Evolutionary conservation across 64 coral and sea anemone genomes (phyloP).

Genomic region (Montipora cactus): DNA sequence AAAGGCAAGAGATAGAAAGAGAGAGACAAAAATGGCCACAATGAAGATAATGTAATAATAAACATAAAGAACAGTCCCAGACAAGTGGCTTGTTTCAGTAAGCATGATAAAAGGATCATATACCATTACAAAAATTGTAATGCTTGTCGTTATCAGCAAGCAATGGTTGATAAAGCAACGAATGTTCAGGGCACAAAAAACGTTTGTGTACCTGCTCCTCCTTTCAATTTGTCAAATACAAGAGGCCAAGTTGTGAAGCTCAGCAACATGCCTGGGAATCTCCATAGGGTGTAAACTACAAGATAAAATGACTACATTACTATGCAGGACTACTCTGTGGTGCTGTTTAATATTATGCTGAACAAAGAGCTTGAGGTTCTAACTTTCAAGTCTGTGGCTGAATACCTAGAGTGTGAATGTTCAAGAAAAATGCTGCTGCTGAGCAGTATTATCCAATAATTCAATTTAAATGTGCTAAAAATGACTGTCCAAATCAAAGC

Average conservation of each 20-base stretch:
- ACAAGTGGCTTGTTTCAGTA: too few relatives aligned
- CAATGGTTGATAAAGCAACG: too few relatives aligned
- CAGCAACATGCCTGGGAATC: constrained; percentile 76
- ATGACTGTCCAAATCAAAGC: too few relatives aligned
- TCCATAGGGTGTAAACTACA: constrained; percentile 92
- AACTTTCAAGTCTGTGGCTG: neutral
- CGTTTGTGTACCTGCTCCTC: constrained; percentile 80
- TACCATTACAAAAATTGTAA: too few relatives aligned
- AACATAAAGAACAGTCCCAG: too few relatives aligned
- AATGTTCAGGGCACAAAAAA: neutral
- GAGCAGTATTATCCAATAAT: neutral
- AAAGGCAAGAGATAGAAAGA: too few relatives aligned
- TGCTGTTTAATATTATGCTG: neutral
- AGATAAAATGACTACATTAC: neutral
- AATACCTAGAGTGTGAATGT: neutral
- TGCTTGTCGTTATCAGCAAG: too few relatives aligned
- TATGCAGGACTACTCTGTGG: neutral
- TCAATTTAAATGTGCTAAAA: too few relatives aligned
- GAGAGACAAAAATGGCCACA: too few relatives aligned
- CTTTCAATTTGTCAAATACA: constrained; percentile 88
- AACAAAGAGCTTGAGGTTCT: neutral
- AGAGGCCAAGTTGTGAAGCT: constrained; percentile 94
- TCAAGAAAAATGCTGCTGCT: neutral
- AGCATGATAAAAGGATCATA: too few relatives aligned
- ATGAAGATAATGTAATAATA: too few relatives aligned